Base-by-base conservation (phyloP, 2,888 invertebrate species). In the Drosophila lacicola region DNA sequence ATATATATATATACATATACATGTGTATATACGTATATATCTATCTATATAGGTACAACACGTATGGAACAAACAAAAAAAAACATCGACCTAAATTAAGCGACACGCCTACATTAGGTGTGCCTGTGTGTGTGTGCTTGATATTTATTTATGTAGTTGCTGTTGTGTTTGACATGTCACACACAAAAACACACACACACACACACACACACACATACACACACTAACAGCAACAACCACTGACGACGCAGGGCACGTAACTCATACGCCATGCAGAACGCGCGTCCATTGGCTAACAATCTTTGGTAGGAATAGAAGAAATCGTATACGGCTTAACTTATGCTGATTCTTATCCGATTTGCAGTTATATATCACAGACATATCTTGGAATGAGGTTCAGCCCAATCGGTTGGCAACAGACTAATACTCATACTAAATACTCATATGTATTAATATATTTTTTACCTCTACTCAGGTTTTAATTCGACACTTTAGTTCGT, bases 181-280 rank as follows among this genome's bases (percentile, higher is more conserved):
- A 29, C 8, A 29, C 29, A 29, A 29, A 29, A 8, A 29, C 8
- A 8, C 8, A 29, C 29, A 29, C 29, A 42, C 47, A 17, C 19
- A 41, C 41, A 14, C 42, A 11, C 19, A 0, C 19, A 17, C 41
- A 17, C 41, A 10, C 49, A 34, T 13, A 1, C 37, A n/a, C 9
- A 19, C 5, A 10, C 25, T 14, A 21, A 1, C n/a, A 37, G 21
- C 10, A 37, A 39, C 10, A 17, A 10, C 17, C 9, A 10, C 10
- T 10, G 41, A 17, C 41, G 29, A 19, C 17, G 19, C 4, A 19
- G 9, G 0, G 3, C 13, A 54, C 19, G 33, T 54, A n/a, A 34
- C 44, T n/a, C 42, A 54, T 34, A 54, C 44, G 44, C 54, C 44
- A 11, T n/a, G 17, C 10, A 17, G 41, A 17, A 41, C 17, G 41